Base-by-base conservation (phyloP, 2,888 invertebrate species). In the Fragum whitleyi region DNA sequence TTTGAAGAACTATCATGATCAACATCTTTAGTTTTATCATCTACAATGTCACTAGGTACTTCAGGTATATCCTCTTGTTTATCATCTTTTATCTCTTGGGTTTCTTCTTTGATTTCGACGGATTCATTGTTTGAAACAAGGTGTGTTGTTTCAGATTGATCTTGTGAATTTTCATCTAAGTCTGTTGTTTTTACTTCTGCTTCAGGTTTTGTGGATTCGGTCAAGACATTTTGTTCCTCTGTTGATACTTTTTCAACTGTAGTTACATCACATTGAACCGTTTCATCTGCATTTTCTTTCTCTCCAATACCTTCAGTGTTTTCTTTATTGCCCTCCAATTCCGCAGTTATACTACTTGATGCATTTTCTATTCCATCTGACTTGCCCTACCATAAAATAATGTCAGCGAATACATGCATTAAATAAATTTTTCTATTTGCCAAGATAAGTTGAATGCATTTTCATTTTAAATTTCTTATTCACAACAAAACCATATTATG, bases 331-430 rank as follows among this genome's bases (percentile, higher is more conserved):
- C 2, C 32, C 61, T 61, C n/a, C 6, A 19, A 3, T 19, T 29
- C 32, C 2, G 1, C n/a, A 14, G 29, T 32, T 7, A 19, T 28
- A 28, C 16, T 32, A 7, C 19, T 61, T n/a, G 61, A 32, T 32
- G n/a, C 32, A 32, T 32, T 61, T 7, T 61, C 61, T 26, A 26
- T 26, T 2, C 61, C 61, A 61, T 61, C 61, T 61, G 32, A 14
- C 32, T 61, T 61, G 32, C n/a, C 61, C 61, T 61, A 32, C 47
- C 2, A 47, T 19, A 47, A 16, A 47, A 47, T 14, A 47, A 47
- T 47, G 5, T 36, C 9, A 9, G 9, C 9, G 16, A 5, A 16
- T 47, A n/a, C 47, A 47, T 47, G 47, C 47, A 47, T 47, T 3
- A 47, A 47, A 47, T 47, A 47, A 47, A 9, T 14, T 3, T 47